phyloP scores from a whole-genome alignment of 92 coral and sea anemone genomes.

The Palythoa grandiflora region DNA sequence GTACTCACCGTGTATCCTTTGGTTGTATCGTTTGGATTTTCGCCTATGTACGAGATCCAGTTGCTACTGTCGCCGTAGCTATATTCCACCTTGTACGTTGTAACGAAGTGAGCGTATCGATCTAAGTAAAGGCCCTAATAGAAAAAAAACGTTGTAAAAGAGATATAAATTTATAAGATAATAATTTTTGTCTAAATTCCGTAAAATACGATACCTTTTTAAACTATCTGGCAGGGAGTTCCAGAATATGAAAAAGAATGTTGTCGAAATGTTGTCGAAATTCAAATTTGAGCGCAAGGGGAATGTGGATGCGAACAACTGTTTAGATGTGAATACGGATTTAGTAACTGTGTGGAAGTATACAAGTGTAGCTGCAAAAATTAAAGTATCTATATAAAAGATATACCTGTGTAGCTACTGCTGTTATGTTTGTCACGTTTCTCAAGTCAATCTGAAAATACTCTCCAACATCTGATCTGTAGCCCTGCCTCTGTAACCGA shows the following conservation, averaged over 20 bases:
- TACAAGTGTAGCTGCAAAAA: conserved; percentile 80
- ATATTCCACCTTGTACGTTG: conserved; percentile 74
- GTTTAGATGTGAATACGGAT: neutral
- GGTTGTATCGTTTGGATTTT: conserved; percentile 52
- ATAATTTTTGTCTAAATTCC: too few relatives aligned
- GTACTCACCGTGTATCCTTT: conserved; percentile 69
- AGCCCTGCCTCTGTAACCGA: conserved; percentile 58
- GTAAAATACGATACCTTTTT: too few relatives aligned
- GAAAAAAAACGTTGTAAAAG: neutral
- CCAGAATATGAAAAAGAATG: too few relatives aligned
- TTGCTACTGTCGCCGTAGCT: conserved; percentile 66
- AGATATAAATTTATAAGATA: too few relatives aligned
- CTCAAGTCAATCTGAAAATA: conserved; percentile 80
- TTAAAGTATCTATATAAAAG: too few relatives aligned
- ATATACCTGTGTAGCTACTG: conserved; percentile 84
- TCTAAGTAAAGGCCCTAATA: conserved; percentile 50
- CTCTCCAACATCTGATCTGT: conserved; percentile 62
- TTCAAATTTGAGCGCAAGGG: neutral
- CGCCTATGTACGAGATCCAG: conserved; percentile 72
- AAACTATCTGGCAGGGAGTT: too few relatives aligned
- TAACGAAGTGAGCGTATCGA: conserved; percentile 61
- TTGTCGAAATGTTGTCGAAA: neutral
- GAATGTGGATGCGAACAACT: neutral
- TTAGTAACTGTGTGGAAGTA: neutral
- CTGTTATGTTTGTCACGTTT: conserved; percentile 78